These are phyloP conservation scores for Quiscalus mexicanus DNA, from an alignment of 2,113 vertebrate genomes.

Conservation along the genomic window DNA sequence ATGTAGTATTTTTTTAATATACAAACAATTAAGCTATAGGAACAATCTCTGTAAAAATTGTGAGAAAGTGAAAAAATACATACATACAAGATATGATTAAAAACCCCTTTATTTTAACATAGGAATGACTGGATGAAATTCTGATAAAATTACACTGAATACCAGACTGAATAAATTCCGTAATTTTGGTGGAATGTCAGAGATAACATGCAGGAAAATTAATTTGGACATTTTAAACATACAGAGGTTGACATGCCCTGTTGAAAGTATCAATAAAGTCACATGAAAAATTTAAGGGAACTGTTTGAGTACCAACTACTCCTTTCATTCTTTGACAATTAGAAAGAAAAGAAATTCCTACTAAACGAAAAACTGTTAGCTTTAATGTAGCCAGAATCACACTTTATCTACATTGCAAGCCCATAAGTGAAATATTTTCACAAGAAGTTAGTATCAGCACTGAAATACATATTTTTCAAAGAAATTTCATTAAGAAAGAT, in stretches of 20 bases:
- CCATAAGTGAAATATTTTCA: neutral
- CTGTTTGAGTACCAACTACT: neutral
- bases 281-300: neutral
- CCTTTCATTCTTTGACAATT: neutral
- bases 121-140: neutral
- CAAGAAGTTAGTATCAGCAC: neutral
- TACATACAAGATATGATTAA: neutral
- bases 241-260: neutral
- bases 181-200: neutral
- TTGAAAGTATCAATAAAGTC: neutral
- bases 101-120: neutral
- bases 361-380: neutral
- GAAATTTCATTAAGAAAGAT: neutral
- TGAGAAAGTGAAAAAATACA: neutral
- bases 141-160: neutral
- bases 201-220: neutral
- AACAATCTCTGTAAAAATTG: neutral
- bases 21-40: neutral
- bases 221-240: neutral
- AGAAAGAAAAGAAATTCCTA: neutral
- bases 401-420: neutral
- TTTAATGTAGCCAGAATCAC: rapidly evolving
- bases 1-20: neutral
- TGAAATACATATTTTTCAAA: neutral
- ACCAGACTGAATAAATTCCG: neutral